Conservation (phyloP, 2,797 vertebrate genomes). For the Eurystomus glaucurus region DNA sequence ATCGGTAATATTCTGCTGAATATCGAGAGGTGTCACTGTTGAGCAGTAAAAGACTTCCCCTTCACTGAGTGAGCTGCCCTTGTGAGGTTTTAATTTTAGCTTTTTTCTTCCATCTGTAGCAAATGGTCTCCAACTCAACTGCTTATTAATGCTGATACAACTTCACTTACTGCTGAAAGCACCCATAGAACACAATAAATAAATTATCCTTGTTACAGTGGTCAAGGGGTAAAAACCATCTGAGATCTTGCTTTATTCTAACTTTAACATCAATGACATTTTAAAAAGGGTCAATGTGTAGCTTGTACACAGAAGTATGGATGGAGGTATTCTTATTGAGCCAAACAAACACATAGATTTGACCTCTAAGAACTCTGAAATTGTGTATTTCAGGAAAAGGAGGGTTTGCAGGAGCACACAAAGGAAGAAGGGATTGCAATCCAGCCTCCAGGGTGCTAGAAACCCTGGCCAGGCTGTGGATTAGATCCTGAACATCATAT, state of each 20-base stretch:
- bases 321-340: not conserved
- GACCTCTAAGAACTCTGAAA: not conserved
- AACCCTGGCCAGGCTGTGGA: not conserved
- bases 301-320: not conserved
- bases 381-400: not conserved
- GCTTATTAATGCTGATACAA: not conserved
- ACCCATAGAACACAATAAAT: not conserved
- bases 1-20: constrained; percentile 48
- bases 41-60: constrained; percentile 53
- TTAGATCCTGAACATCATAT: not conserved
- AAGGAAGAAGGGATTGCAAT: not conserved
- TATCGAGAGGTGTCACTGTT: constrained; percentile 75
- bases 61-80: not conserved
- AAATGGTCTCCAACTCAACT: constrained; percentile 7
- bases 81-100: constrained; percentile 29
- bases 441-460: not conserved
- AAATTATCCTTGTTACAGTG: not conserved
- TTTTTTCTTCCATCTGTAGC: constrained; percentile 19
- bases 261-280: not conserved
- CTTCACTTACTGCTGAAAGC: not conserved
- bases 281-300: not conserved
- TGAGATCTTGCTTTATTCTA: not conserved
- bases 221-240: not conserved
- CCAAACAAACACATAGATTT: not conserved
- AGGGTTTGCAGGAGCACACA: not conserved